Evolutionary conservation across 2,113 vertebrate genomes (phyloP).

Genomic region (Siphamia tubifer): DNA sequence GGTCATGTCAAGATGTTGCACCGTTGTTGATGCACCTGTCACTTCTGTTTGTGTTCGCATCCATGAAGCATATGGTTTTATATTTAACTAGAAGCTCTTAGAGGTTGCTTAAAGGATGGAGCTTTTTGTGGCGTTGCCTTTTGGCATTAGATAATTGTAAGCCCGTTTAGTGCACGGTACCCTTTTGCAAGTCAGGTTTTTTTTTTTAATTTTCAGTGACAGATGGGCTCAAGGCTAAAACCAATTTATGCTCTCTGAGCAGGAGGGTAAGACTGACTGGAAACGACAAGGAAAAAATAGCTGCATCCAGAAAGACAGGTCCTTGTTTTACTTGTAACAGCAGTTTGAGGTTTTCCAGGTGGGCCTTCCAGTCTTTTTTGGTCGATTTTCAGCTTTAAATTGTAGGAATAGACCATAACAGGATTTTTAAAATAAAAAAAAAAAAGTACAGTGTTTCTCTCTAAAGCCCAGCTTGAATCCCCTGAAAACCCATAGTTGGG

Average conservation of each 20-base stretch:
- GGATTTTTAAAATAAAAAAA: not conserved
- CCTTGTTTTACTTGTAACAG: not conserved
- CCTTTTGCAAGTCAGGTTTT: not conserved
- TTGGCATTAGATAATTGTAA: not conserved
- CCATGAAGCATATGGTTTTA: slow-evolving; percentile 18
- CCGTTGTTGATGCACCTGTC: slow-evolving; percentile 23
- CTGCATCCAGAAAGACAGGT: not conserved
- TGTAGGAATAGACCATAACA: not conserved
- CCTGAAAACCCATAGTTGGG: no score
- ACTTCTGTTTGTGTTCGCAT: slow-evolving; percentile 6
- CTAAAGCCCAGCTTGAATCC: not conserved
- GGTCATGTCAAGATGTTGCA: not conserved
- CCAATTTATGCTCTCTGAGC: slow-evolving; percentile 13
- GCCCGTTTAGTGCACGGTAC: not conserved
- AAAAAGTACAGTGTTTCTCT: not conserved
- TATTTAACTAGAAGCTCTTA: slow-evolving; percentile 17
- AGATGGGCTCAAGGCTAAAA: slow-evolving; percentile 34
- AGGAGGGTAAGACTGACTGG: not conserved
- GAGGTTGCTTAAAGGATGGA: not conserved
- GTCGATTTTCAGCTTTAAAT: slow-evolving; percentile 13
- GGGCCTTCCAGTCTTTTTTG: not conserved
- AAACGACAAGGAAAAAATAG: not conserved
- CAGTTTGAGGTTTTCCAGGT: not conserved
- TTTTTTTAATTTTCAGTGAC: slow-evolving; percentile 17
- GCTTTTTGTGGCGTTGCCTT: not conserved